These are phyloP conservation scores for Rhombomys opimus DNA, from an alignment of 2,113 vertebrate genomes.

Conservation along the genomic window DNA sequence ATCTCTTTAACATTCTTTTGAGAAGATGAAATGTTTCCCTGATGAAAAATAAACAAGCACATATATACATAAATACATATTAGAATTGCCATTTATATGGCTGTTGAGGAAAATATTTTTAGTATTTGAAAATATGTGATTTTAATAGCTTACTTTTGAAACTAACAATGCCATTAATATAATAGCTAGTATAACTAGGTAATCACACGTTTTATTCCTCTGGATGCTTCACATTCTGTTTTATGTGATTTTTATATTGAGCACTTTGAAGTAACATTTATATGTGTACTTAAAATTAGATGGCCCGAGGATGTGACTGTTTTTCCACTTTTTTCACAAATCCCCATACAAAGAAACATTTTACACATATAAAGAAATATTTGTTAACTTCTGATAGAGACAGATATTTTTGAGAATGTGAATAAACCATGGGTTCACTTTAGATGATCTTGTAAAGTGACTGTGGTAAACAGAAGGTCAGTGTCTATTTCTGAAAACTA, in stretches of 20 bases:
- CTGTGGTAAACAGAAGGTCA: neutral
- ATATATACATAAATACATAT: neutral
- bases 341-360: neutral
- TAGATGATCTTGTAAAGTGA: neutral
- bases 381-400: neutral
- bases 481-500: neutral
- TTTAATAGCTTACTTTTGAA: neutral
- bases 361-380: neutral
- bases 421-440: neutral
- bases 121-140: constrained; percentile 11
- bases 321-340: neutral
- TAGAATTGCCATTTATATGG: neutral
- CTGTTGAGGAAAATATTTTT: neutral
- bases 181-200: neutral
- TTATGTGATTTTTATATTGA: neutral
- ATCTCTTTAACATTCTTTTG: neutral
- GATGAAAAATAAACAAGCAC: neutral
- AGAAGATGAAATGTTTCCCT: neutral
- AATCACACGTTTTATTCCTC: neutral
- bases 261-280: neutral
- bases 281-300: neutral
- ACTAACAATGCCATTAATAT: neutral
- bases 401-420: neutral
- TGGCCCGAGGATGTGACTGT: neutral
- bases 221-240: neutral